Evolutionary conservation across 2,113 vertebrate species (phyloP).

Genomic region (Rafetus swinhoei): DNA sequence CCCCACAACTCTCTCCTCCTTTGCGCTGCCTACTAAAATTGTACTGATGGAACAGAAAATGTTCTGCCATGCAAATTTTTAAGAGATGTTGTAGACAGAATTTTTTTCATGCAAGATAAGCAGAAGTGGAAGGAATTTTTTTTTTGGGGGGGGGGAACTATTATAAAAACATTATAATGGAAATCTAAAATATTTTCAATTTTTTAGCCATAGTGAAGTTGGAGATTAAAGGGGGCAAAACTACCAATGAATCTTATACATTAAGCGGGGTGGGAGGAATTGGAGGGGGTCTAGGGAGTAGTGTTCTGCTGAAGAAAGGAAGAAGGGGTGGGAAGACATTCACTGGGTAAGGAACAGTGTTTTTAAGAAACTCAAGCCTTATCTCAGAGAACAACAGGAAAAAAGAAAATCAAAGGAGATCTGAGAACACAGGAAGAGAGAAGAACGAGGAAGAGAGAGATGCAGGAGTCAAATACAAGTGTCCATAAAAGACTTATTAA

Average conservation of each 20-base stretch:
- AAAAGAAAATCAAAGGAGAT: conserved; percentile 13
- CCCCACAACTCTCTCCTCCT: not conserved
- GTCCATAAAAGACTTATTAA: conserved; percentile 19
- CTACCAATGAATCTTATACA: not conserved
- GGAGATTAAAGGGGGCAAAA: not conserved
- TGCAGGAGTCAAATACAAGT: conserved; percentile 22
- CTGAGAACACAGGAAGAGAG: conserved; percentile 6
- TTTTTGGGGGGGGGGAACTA: too few relatives aligned
- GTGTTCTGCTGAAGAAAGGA: not conserved
- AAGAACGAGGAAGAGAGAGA: not conserved
- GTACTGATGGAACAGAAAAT: not conserved
- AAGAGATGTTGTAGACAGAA: not conserved
- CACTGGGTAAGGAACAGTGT: not conserved
- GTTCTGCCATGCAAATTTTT: not conserved
- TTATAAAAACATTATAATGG: not conserved
- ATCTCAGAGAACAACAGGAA: not conserved
- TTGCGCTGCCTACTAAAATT: not conserved
- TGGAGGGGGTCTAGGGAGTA: not conserved
- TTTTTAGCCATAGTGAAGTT: not conserved
- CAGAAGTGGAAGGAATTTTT: not conserved
- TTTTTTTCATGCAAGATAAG: not conserved
- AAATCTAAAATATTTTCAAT: not conserved
- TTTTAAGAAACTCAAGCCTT: not conserved
- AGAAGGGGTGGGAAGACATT: not conserved
- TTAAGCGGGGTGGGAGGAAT: not conserved